These are phyloP conservation scores for Xylocampa areola DNA, from an alignment of 2,888 invertebrate genomes.

Conservation along the genomic window DNA sequence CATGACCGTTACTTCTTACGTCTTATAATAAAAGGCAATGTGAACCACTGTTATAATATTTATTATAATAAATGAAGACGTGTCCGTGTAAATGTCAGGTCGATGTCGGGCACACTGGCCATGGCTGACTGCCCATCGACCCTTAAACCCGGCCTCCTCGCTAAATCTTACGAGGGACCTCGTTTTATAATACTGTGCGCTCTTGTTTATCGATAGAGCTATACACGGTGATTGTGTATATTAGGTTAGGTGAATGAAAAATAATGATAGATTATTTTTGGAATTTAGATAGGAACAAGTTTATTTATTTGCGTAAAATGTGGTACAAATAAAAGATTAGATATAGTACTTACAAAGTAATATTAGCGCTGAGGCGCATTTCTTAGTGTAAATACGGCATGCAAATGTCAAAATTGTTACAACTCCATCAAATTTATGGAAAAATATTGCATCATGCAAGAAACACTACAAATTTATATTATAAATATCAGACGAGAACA, in stretches of 20 bases:
- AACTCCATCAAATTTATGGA: no score
- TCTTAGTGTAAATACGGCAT: no score
- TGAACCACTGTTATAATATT: conserved; percentile 20
- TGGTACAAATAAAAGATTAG: no score
- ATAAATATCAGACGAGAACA: no score
- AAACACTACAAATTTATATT: no score
- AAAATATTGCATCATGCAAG: no score
- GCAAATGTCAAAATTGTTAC: no score
- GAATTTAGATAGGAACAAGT: background rate
- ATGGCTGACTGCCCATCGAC: conserved; percentile 57
- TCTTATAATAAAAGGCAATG: conserved; percentile 1
- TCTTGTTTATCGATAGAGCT: conserved; percentile 39
- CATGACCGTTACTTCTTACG: no score
- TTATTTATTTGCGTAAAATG: no score
- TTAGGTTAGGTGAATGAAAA: background rate
- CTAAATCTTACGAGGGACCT: conserved; percentile 45
- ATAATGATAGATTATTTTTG: background rate
- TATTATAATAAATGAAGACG: conserved; percentile 44
- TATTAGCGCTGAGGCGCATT: no score
- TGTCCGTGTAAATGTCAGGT: conserved; percentile 59
- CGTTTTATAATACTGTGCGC: conserved; percentile 52
- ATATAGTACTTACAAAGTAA: no score
- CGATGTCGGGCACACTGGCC: conserved; percentile 54
- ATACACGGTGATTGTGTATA: background rate
- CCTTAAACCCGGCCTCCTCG: conserved; percentile 38